These are phyloP conservation scores for Anseranas semipalmata DNA, from an alignment of 2,113 vertebrate species.

Conservation along the genomic window DNA sequence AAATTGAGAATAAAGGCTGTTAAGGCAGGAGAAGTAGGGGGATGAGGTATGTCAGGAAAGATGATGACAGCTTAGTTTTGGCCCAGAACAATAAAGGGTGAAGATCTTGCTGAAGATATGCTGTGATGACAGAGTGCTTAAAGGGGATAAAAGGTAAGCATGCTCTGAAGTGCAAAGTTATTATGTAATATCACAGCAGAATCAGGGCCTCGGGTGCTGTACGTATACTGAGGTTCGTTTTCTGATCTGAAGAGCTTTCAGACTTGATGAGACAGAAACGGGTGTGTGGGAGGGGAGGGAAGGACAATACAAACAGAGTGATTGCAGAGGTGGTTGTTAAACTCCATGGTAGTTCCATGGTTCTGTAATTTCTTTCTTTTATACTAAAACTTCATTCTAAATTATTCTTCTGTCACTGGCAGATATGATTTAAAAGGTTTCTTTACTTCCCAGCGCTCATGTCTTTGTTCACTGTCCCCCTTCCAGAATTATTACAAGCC, in stretches of 20 bases:
- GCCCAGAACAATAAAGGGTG: conserved; percentile 43
- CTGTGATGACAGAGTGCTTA: conserved; percentile 49
- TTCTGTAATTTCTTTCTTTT: conserved; percentile 48
- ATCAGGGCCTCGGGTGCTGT: conserved; percentile 44
- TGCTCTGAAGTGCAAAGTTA: conserved; percentile 50
- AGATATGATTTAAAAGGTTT: conserved; percentile 42
- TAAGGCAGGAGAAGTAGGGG: neutral
- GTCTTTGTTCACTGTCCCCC: neutral
- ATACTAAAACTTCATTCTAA: conserved; percentile 26
- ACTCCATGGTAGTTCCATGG: neutral
- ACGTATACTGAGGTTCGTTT: conserved; percentile 39
- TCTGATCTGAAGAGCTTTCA: conserved; percentile 59
- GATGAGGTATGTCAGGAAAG: conserved; percentile 21
- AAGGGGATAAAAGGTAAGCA: conserved; percentile 52
- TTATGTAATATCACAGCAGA: conserved; percentile 54
- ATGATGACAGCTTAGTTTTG: conserved; percentile 56
- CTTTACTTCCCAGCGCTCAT: neutral
- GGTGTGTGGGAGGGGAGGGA: conserved; percentile 24
- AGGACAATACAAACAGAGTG: conserved; percentile 45
- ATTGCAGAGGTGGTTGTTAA: conserved; percentile 51
- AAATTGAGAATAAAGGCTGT: neutral
- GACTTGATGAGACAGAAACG: conserved; percentile 35
- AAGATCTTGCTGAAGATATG: conserved; percentile 20
- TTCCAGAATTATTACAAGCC: conserved; percentile 8
- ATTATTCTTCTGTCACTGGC: conserved; percentile 34